Evolutionary conservation across 23 tunicate species (phyloP), one percentile per base, ranked within the genome.

Genomic region (Styela clava): DNA sequence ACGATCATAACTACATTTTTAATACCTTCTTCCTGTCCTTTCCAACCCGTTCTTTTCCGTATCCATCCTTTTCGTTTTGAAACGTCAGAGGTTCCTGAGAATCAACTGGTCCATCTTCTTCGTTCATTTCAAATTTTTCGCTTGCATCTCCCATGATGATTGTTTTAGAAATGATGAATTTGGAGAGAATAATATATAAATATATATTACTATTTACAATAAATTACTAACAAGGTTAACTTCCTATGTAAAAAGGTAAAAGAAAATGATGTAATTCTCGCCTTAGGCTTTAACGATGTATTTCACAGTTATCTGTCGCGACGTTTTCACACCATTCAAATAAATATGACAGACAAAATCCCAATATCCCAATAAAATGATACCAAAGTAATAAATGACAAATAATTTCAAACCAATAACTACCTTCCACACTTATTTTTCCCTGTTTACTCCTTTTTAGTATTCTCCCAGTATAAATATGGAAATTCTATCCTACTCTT

Each of bases 71-170:
- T 35, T 68, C 78, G 18, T 29, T 69, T 1, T 69, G 30, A 9
- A 31, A 52, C 25, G 74, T 82, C 1, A 82, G 56, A 69, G 85
- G 85, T 30, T 36, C 85, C 29, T 36, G 64, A 25, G 85, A 82
- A 44, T 82, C 78, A 25, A 82, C 74, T 16, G 78, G 78, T 18
- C 74, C 85, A 29, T 67, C 62, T 29, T 82, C 71, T 2, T 34
- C 16, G 1, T 70, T 18, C 69, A 33, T 79, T 18, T 64, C 32
- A 3, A 28, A 30, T 69, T 82, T 79, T 3, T 82, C 78, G 0
- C 31, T 76, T 25, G 81, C 81, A 76, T 76, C 81, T 33, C 81
- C 81, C 81, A 76, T 76, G 65, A 24, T 76, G 16, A 33, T 34
- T 19, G 64, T 76, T 67, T 67, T 18, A 29, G 22, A 67, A 25